phyloP scores from a whole-genome alignment of 2,888 invertebrate genomes.

The Oligia strigilis region DNA sequence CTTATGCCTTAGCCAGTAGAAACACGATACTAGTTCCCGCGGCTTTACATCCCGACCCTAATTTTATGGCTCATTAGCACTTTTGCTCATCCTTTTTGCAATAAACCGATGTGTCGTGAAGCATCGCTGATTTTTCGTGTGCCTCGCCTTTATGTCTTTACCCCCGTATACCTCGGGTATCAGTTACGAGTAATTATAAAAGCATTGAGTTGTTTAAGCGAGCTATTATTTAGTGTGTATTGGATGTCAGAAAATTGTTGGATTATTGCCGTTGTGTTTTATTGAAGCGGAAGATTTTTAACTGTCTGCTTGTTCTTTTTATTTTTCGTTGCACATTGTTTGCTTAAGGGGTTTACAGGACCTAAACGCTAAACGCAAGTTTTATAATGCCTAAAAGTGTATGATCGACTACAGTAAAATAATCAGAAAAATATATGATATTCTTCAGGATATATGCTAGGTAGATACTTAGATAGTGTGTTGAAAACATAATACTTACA shows the following conservation, averaged over 20 bases:
- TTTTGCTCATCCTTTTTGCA: slow-evolving; percentile 84
- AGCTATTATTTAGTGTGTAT: slow-evolving; percentile 59
- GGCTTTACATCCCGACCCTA: slow-evolving; percentile 83
- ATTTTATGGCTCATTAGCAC: slow-evolving; percentile 88
- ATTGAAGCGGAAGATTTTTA: slow-evolving; percentile 46
- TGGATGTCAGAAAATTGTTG: slow-evolving; percentile 63
- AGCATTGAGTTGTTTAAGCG: slow-evolving; percentile 52
- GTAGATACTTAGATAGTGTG: too few relatives aligned
- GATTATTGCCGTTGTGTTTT: slow-evolving; percentile 39
- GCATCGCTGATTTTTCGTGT: slow-evolving; percentile 69
- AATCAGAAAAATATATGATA: too few relatives aligned
- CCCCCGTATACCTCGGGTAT: slow-evolving; percentile 75
- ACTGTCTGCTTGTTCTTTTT: slow-evolving; percentile 26
- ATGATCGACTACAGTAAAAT: too few relatives aligned
- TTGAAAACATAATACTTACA: too few relatives aligned
- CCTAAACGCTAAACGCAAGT: too few relatives aligned
- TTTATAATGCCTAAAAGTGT: too few relatives aligned
- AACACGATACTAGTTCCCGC: slow-evolving; percentile 79
- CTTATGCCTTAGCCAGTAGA: slow-evolving; percentile 66
- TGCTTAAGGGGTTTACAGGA: not conserved
- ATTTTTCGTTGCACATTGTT: slow-evolving; percentile 1
- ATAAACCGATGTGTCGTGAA: slow-evolving; percentile 78
- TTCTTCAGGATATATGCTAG: too few relatives aligned
- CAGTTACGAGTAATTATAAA: slow-evolving; percentile 65
- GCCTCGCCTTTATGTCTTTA: slow-evolving; percentile 66